Percentiles rank a stretch among this genome's conserved stretches.
Conservation (phyloP, 2,797 vertebrate genomes). For the Lacerta agilis region DNA sequence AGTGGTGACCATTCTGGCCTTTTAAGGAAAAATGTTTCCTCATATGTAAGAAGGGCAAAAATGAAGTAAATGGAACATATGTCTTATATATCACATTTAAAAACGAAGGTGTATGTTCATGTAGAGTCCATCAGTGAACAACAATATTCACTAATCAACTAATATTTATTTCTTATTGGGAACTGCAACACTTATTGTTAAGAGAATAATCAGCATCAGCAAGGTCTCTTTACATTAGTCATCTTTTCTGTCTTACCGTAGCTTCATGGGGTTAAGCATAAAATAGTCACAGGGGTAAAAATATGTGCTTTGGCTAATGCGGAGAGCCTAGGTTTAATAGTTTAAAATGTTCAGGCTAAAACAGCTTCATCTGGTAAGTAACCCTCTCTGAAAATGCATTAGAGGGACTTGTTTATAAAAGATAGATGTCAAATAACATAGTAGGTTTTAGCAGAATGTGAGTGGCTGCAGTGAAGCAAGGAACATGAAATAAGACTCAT, state of each 20-base stretch:
- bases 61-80: neutral
- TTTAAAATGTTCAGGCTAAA: slow-evolving; percentile 5
- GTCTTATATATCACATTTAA: neutral
- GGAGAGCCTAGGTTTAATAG: neutral
- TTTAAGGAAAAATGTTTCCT: neutral
- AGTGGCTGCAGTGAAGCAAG: neutral
- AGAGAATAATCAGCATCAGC: neutral
- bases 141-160: neutral
- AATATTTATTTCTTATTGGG: neutral
- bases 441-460: neutral
- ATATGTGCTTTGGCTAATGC: neutral
- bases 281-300: neutral
- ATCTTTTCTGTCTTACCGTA: neutral
- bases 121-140: neutral
- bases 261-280: neutral
- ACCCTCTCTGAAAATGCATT: slow-evolving; percentile 3
- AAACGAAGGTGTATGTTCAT: neutral
- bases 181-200: neutral
- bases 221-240: neutral
- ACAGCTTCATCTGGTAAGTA: neutral
- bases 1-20: neutral
- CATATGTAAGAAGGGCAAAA: neutral
- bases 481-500: slow-evolving; percentile 13
- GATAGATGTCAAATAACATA: neutral
- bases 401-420: slow-evolving; percentile 20